Percentiles rank a stretch among this genome's conserved stretches.
phyloP scores from a whole-genome alignment of 2,113 vertebrate species.

The Corydoras maculifer region DNA sequence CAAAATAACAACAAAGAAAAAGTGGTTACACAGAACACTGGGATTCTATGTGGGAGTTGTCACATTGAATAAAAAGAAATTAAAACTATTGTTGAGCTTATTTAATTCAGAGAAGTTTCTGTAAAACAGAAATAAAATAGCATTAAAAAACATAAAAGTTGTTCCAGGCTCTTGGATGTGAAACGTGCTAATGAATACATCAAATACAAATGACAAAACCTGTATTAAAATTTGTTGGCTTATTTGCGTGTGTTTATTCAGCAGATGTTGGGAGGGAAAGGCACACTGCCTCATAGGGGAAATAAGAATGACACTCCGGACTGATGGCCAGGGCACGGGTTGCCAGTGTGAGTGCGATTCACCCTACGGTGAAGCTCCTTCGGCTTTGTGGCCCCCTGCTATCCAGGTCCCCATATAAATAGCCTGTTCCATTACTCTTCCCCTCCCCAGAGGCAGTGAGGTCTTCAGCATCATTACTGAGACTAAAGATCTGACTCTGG shows the following conservation, averaged over 20 bases:
- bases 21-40: slow-evolving; percentile 1
- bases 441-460: slow-evolving; percentile 85
- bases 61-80: background rate
- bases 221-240: background rate
- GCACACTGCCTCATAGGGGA: slow-evolving; percentile 29
- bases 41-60: slow-evolving; percentile 14
- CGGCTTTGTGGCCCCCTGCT: slow-evolving; percentile 28
- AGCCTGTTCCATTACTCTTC: slow-evolving; percentile 99
- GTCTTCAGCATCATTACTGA: slow-evolving; percentile 99
- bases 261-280: slow-evolving; percentile 48
- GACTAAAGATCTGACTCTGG: slow-evolving; percentile 92
- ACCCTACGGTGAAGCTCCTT: slow-evolving; percentile 28
- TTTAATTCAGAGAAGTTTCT: background rate
- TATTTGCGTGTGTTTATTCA: slow-evolving; percentile 44
- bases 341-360: slow-evolving; percentile 33
- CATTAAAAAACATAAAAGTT: background rate
- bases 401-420: slow-evolving; percentile 78
- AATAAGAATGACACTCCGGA: slow-evolving; percentile 74
- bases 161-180: background rate
- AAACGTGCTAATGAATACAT: no score
- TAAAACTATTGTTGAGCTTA: slow-evolving; percentile 2
- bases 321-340: slow-evolving; percentile 69
- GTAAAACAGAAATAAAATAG: background rate
- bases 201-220: no score
- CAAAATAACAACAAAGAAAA: background rate